Conservation (phyloP, 1,140 invertebrate genomes). For the Ganaspis sp. region DNA sequence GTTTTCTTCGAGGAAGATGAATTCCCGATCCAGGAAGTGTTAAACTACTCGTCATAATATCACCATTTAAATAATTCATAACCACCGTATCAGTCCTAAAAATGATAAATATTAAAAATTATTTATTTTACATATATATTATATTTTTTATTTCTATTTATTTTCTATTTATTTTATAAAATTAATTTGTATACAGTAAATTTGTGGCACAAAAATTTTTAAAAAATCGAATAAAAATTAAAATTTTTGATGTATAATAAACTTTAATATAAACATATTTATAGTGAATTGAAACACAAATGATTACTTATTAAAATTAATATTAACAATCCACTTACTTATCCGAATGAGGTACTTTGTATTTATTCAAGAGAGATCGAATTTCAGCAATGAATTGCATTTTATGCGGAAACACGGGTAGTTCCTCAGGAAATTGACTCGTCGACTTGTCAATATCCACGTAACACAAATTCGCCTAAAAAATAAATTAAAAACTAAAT, state of each 20-base stretch:
- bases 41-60: conserved; percentile 78
- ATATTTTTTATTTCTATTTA: too few relatives aligned
- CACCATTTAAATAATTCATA: conserved; percentile 74
- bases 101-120: conserved; percentile 50
- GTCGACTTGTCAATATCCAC: conserved; percentile 96
- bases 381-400: conserved; percentile 92
- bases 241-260: too few relatives aligned
- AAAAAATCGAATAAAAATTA: too few relatives aligned
- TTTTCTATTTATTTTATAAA: too few relatives aligned
- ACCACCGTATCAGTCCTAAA: conserved; percentile 77
- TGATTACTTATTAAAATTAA: neutral
- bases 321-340: conserved; percentile 63
- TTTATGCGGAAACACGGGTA: conserved; percentile 94
- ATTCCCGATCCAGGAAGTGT: conserved; percentile 76
- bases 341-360: conserved; percentile 78
- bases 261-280: too few relatives aligned
- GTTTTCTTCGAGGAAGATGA: conserved; percentile 80
- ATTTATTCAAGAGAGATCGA: conserved; percentile 86
- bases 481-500: conserved; percentile 31
- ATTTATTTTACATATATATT: too few relatives aligned
- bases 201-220: too few relatives aligned
- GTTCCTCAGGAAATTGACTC: conserved; percentile 96
- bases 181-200: too few relatives aligned
- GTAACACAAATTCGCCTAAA: conserved; percentile 91
- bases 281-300: too few relatives aligned